Evolutionary conservation across 2,797 vertebrate genomes (phyloP).

Genomic region (Protosalanx chinensis): DNA sequence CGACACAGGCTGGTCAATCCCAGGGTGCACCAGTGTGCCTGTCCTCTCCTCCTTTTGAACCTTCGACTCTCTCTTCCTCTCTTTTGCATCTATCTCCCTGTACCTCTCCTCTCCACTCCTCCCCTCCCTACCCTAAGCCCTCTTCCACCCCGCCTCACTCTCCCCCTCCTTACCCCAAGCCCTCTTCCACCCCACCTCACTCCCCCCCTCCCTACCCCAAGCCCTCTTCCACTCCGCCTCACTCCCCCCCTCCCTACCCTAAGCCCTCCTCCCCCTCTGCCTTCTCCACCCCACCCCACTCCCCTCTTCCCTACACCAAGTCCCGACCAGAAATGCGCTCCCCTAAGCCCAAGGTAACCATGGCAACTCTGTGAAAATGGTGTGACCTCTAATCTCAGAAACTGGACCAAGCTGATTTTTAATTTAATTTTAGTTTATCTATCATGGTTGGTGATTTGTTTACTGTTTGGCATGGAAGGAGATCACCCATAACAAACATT

Average conservation of each 20-base stretch:
- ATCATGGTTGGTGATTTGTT: neutral
- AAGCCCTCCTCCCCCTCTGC: constrained; percentile 20
- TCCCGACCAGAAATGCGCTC: constrained; percentile 37
- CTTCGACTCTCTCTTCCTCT: constrained; percentile 4
- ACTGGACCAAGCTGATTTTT: neutral
- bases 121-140: constrained; percentile 34
- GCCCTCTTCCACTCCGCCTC: constrained; percentile 32
- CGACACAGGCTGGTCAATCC: constrained; percentile 40
- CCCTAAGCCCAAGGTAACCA: constrained; percentile 51
- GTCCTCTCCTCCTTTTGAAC: constrained; percentile 39
- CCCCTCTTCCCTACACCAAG: constrained; percentile 45
- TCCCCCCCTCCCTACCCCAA: constrained; percentile 29
- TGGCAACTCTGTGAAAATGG: constrained; percentile 17
- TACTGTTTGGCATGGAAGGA: neutral
- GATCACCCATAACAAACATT: constrained; percentile 17
- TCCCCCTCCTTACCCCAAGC: neutral
- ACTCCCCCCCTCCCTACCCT: constrained; percentile 4
- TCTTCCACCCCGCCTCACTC: constrained; percentile 32
- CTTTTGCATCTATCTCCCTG: neutral
- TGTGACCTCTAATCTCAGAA: constrained; percentile 1
- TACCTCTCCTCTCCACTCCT: constrained; percentile 13
- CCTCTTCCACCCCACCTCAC: neutral
- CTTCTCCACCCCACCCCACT: constrained; percentile 36
- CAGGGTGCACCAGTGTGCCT: constrained; percentile 33
- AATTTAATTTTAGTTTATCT: neutral